Conservation (phyloP, 2,888 invertebrate species). For the Ectobius pallidus region DNA sequence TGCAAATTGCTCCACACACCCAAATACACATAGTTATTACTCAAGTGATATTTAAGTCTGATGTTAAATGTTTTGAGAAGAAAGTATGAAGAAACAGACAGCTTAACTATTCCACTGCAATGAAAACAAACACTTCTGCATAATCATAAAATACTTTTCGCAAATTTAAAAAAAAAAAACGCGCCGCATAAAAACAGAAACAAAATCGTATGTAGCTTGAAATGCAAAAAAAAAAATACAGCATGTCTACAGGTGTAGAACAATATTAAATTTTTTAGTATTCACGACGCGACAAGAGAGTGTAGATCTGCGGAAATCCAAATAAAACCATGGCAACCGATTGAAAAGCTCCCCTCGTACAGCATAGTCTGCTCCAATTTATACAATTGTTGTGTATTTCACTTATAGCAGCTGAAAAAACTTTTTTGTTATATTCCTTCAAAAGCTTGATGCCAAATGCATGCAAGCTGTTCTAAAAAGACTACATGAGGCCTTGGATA, state of each 20-base stretch:
- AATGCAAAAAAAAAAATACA: neutral
- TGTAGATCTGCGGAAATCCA: slow-evolving; percentile 24
- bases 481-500: neutral
- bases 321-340: slow-evolving; percentile 27
- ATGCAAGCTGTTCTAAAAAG: neutral
- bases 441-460: slow-evolving; percentile 11
- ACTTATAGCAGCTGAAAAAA: neutral
- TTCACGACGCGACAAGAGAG: slow-evolving; percentile 4
- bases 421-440: slow-evolving; percentile 11
- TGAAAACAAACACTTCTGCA: too few relatives aligned
- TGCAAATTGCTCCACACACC: too few relatives aligned
- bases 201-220: too few relatives aligned
- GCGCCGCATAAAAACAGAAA: too few relatives aligned
- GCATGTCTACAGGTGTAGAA: neutral
- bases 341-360: slow-evolving; percentile 20
- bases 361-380: neutral
- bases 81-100: too few relatives aligned
- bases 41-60: too few relatives aligned
- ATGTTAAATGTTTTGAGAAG: too few relatives aligned
- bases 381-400: slow-evolving; percentile 11
- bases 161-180: too few relatives aligned
- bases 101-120: too few relatives aligned
- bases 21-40: too few relatives aligned
- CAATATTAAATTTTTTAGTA: slow-evolving; percentile 12
- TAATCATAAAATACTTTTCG: too few relatives aligned